Evolutionary conservation across 2,113 vertebrate species (phyloP).

Genomic region (Zeus faber): DNA sequence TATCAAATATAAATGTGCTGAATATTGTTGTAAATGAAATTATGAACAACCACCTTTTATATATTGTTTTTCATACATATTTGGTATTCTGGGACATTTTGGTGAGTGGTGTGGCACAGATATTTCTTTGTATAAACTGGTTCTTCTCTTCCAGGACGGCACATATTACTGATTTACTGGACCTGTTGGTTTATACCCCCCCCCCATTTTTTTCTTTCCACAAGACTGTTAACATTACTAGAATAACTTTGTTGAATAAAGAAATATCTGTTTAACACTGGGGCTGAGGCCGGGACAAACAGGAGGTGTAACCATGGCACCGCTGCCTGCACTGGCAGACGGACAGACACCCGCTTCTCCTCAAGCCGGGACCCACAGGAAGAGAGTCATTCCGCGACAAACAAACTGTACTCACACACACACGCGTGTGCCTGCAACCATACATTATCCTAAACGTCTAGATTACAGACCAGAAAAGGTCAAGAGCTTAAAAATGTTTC

Average conservation of each 20-base stretch:
- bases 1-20: too few relatives aligned
- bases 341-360: conserved; percentile 37
- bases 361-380: conserved; percentile 30
- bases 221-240: not conserved
- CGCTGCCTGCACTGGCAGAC: conserved; percentile 33
- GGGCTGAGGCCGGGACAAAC: conserved; percentile 25
- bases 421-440: not conserved
- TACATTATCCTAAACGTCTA: not conserved
- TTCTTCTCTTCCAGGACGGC: too few relatives aligned
- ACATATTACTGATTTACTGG: too few relatives aligned
- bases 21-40: too few relatives aligned
- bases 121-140: too few relatives aligned
- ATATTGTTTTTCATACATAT: too few relatives aligned
- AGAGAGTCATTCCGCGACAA: conserved; percentile 6
- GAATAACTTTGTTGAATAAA: not conserved
- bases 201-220: not conserved
- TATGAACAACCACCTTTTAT: too few relatives aligned
- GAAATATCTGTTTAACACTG: conserved; percentile 27
- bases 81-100: too few relatives aligned
- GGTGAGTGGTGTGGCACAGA: too few relatives aligned
- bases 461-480: too few relatives aligned
- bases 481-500: too few relatives aligned
- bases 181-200: conserved; percentile 7
- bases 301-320: conserved; percentile 43
- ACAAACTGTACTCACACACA: conserved; percentile 1